These are phyloP conservation scores for Drosophila glabriapex DNA, from an alignment of 2,888 invertebrate genomes.

Conservation along the genomic window DNA sequence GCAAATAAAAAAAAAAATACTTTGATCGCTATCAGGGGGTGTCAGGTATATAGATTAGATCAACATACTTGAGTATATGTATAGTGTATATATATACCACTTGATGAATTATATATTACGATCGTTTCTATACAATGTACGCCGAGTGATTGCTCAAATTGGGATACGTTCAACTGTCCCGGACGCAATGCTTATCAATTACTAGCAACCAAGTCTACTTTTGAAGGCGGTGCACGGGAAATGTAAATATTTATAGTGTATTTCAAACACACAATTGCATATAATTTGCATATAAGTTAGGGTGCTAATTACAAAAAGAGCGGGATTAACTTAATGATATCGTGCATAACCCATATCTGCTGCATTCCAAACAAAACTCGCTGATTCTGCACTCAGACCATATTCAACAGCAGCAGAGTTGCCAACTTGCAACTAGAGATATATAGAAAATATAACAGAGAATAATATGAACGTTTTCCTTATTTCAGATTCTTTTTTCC, in stretches of 20 bases:
- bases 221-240: conserved; percentile 8
- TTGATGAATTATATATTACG: conserved; percentile 17
- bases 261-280: conserved; percentile 28
- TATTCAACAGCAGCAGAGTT: conserved; percentile 8
- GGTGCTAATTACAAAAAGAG: not conserved
- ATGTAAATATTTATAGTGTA: conserved; percentile 5
- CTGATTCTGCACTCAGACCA: conserved; percentile 31
- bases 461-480: not conserved
- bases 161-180: conserved; percentile 54
- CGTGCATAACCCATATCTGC: conserved; percentile 36
- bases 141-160: conserved; percentile 46
- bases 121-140: conserved; percentile 14
- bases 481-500: not conserved
- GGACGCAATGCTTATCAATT: conserved; percentile 54
- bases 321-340: conserved; percentile 9
- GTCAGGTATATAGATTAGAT: conserved; percentile 3
- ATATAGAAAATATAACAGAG: not conserved
- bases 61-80: not conserved
- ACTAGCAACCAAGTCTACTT: conserved; percentile 27
- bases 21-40: conserved; percentile 14
- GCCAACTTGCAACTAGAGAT: not conserved
- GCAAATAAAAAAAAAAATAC: not conserved
- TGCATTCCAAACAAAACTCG: not conserved
- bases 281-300: not conserved
- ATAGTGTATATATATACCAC: conserved; percentile 31